Conservation (phyloP, 2,888 invertebrate genomes). For the Andrena dorsata region DNA sequence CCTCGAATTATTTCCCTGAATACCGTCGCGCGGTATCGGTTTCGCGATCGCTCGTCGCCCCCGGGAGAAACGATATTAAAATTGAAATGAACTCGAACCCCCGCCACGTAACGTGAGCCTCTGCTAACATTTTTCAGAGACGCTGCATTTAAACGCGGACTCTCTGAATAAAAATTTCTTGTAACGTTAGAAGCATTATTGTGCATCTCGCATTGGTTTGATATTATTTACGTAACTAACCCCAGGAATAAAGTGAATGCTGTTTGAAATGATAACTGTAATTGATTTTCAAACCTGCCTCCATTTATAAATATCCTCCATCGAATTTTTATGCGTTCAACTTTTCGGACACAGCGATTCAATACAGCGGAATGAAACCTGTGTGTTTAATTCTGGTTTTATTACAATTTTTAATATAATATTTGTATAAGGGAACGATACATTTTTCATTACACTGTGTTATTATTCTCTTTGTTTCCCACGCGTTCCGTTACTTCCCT, state of each 20-base stretch:
- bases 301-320: background rate
- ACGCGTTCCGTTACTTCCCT: background rate
- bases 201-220: too few species aligned
- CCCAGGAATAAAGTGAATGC: too few species aligned
- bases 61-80: constrained; percentile 40
- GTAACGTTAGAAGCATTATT: too few species aligned
- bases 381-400: background rate
- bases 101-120: background rate
- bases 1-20: constrained; percentile 55
- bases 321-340: background rate
- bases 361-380: background rate
- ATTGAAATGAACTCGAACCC: constrained; percentile 23
- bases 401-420: background rate
- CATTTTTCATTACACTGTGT: background rate
- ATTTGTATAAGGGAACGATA: background rate
- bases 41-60: background rate
- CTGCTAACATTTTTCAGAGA: constrained; percentile 5
- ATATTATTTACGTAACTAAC: too few species aligned
- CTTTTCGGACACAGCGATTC: too few species aligned
- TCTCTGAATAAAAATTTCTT: too few species aligned
- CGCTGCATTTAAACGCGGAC: background rate
- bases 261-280: too few species aligned
- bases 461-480: background rate
- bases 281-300: too few species aligned
- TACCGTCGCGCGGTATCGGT: constrained; percentile 27